Conservation (phyloP, 1,140 invertebrate genomes). For the Drosophila elegans region DNA sequence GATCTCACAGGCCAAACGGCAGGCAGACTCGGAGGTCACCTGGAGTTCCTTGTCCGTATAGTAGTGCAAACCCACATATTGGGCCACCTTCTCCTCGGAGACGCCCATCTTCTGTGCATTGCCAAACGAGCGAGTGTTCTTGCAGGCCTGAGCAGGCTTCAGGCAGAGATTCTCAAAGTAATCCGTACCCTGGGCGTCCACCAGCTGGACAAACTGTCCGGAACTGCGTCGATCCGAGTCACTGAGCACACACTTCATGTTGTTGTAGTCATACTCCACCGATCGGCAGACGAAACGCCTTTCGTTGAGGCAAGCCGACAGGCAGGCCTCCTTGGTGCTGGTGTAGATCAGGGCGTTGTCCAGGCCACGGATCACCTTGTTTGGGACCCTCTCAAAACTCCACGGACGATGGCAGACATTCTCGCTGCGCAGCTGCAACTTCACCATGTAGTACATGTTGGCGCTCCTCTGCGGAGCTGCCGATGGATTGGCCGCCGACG, state of each 20-base stretch:
- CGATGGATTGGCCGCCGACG: constrained; percentile 93
- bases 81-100: constrained; percentile 94
- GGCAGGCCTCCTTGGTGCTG: constrained; percentile 96
- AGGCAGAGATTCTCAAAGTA: constrained; percentile 98
- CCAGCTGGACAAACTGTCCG: constrained; percentile 92
- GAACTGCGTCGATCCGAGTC: constrained; percentile 94
- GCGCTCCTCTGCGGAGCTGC: constrained; percentile 92
- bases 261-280: constrained; percentile 97
- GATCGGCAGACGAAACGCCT: constrained; percentile 96
- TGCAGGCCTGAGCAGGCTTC: constrained; percentile 93
- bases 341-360: constrained; percentile 97
- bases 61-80: constrained; percentile 95
- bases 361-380: constrained; percentile 94
- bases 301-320: constrained; percentile 96
- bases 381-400: constrained; percentile 96
- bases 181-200: constrained; percentile 95
- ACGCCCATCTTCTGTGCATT: constrained; percentile 92
- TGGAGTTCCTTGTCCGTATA: constrained; percentile 97
- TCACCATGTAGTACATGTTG: constrained; percentile 98
- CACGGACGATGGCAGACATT: constrained; percentile 96
- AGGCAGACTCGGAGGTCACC: constrained; percentile 93
- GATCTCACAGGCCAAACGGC: constrained; percentile 94
- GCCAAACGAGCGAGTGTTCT: constrained; percentile 90
- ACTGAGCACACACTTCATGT: constrained; percentile 94
- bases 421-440: constrained; percentile 95